These are phyloP conservation scores for Porites divaricata DNA, from an alignment of 92 coral and sea anemone genomes.

Conservation along the genomic window DNA sequence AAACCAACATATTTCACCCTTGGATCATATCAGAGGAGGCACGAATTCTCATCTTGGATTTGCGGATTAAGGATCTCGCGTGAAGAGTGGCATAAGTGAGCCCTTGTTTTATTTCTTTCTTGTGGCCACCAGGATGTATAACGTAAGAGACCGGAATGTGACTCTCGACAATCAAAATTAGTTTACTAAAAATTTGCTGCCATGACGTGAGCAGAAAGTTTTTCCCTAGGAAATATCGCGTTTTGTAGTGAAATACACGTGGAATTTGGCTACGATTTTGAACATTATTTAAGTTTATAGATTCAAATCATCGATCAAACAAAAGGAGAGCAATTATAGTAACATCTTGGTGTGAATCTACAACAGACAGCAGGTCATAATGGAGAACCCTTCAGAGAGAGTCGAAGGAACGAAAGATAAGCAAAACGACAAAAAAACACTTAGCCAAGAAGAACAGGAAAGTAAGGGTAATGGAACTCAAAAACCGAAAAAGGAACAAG, in stretches of 20 bases:
- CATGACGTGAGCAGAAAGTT: slow-evolving; percentile 21
- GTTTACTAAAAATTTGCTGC: slow-evolving; percentile 18
- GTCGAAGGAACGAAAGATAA: slow-evolving; percentile 1
- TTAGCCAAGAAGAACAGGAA: background rate
- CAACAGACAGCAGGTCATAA: background rate
- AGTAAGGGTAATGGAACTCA: slow-evolving; percentile 25
- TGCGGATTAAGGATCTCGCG: background rate
- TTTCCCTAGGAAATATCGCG: background rate
- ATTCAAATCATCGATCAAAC: background rate
- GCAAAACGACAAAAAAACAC: slow-evolving; percentile 1
- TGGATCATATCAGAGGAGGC: background rate
- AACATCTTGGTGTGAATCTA: background rate
- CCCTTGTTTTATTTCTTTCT: slow-evolving; percentile 33
- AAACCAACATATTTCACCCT: background rate
- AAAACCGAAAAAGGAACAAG: slow-evolving; percentile 57
- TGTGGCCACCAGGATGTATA: slow-evolving; percentile 53
- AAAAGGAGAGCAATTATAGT: background rate
- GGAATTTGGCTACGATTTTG: background rate
- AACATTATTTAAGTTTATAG: background rate
- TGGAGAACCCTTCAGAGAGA: slow-evolving; percentile 10
- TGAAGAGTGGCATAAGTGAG: background rate
- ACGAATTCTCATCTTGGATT: background rate
- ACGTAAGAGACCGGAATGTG: slow-evolving; percentile 50
- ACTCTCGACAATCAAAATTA: slow-evolving; percentile 28
- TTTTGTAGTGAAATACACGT: background rate